Percentiles rank a stretch among this genome's conserved stretches.
phyloP scores from a whole-genome alignment of 53 echinoderm and acorn worm genomes.

The Patiria pectinifera region DNA sequence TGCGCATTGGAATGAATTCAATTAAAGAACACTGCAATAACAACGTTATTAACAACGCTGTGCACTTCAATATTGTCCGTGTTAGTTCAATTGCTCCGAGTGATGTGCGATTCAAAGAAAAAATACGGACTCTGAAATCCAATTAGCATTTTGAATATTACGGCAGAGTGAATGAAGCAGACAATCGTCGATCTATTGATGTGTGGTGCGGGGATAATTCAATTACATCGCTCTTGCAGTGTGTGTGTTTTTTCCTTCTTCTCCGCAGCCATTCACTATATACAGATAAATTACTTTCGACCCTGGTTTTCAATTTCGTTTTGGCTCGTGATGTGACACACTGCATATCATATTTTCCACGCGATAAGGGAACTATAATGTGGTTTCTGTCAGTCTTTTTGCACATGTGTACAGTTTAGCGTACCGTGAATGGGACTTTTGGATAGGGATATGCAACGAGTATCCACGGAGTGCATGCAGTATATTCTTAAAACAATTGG shows the following conservation, averaged over 20 bases:
- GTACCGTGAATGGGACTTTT: not conserved
- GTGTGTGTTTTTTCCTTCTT: not conserved
- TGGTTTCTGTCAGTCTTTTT: not conserved
- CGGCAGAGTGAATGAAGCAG: constrained; percentile 43
- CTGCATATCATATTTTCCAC: constrained; percentile 21
- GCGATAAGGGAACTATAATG: not conserved
- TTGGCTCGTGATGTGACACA: constrained; percentile 34
- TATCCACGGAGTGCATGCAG: no score
- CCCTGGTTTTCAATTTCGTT: constrained; percentile 47
- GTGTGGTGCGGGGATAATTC: constrained; percentile 51
- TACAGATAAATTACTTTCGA: constrained; percentile 54
- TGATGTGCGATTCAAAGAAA: constrained; percentile 44
- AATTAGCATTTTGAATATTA: constrained; percentile 59
- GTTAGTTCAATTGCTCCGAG: constrained; percentile 58
- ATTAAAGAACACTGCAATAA: constrained; percentile 52
- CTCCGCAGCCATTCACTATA: constrained; percentile 37
- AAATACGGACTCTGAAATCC: constrained; percentile 55
- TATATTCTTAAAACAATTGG: no score
- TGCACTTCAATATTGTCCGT: constrained; percentile 61
- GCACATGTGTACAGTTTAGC: not conserved
- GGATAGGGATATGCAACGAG: no score
- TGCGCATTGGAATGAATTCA: constrained; percentile 61
- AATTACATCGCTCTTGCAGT: constrained; percentile 41
- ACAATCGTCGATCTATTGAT: constrained; percentile 59
- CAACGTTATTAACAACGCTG: constrained; percentile 53